Evolutionary conservation across 2,888 invertebrate genomes (phyloP), one percentile per base, ranked within the genome.

Genomic region (Cephus runcator): DNA sequence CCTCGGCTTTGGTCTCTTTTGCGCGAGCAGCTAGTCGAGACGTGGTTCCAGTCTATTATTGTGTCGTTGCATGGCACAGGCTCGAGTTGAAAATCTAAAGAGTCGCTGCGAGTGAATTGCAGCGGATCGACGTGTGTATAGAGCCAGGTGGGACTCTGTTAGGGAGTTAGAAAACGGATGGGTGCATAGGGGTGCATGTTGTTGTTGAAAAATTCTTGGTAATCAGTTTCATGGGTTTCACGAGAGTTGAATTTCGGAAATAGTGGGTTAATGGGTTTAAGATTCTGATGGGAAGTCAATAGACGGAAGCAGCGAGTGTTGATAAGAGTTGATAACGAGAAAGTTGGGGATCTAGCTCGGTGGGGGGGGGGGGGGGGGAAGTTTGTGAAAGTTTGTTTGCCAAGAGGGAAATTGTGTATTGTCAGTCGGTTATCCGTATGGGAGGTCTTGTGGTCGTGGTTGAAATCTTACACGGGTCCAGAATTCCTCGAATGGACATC

Each of bases 21-120:
- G 78, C 75, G 56, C 71, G 71, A 71, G 15, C 71, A 77, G 78
- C 75, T 71, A 74, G 73, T 30, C 34, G 76, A 31, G 33, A 56
- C 73, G 78, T 69, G 78, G 71, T 78, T 76, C 76, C 76, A 78
- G 76, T 56, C 78, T 78, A 78, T 78, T 78, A 75, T 75, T 78
- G 78, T 75, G 76, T 71, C 36, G 71, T 15, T 56, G 56, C 56
- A 56, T 23, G 56, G 56, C 56, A 56, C 56, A 56, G 23, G 56
- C 56, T 23, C 56, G 23, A 23, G 56, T 56, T 9, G 56, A 56
- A 56, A 56, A 56, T 56, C 56, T 56, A 23, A 56, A 56, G 56
- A 56, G 56, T 56, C 56, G 56, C 56, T 56, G 56, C 56, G 23
- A 56, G 56, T 56, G 56, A 56, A 56, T 56, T 4, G 56, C 56